A percentile compares a stretch with the other conserved stretches of the same genome.
These are phyloP conservation scores for Tor tambroides DNA, from an alignment of 2,113 vertebrate genomes.

Conservation along the genomic window DNA sequence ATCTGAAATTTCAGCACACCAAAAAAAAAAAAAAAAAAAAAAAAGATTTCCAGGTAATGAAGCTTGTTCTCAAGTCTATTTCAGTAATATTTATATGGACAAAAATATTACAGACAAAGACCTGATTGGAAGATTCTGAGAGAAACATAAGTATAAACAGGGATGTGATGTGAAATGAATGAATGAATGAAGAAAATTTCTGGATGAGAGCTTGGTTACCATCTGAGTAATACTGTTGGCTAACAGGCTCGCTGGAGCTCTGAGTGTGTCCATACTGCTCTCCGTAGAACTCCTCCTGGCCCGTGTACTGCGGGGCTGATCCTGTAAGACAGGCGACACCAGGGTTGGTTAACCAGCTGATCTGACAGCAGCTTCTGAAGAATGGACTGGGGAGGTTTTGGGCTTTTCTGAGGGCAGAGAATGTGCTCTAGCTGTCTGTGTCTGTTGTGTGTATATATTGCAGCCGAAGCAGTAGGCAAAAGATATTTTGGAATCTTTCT, in stretches of 20 bases:
- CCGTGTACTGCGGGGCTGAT: constrained; percentile 91
- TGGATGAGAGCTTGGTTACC: constrained; percentile 80
- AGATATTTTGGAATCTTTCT: not conserved
- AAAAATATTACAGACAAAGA: not conserved
- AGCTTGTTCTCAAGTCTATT: constrained; percentile 44
- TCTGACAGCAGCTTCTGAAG: constrained; percentile 18
- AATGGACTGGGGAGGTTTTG: not conserved
- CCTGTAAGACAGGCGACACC: constrained; percentile 81
- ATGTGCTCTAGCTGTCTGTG: not conserved
- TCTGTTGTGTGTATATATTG: not conserved
- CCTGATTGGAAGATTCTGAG: not conserved
- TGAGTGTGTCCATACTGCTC: constrained; percentile 92
- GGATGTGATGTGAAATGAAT: not conserved
- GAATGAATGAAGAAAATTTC: constrained; percentile 53
- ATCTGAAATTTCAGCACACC: constrained; percentile 75
- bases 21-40: constrained; percentile 57
- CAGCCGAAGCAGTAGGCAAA: not conserved
- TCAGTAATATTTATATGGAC: not conserved
- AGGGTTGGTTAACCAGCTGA: constrained; percentile 66
- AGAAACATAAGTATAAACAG: not conserved
- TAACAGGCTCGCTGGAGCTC: constrained; percentile 88
- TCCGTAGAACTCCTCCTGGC: constrained; percentile 95
- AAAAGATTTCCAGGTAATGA: not conserved
- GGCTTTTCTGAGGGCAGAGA: not conserved
- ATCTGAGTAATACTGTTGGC: constrained; percentile 94